phyloP scores from a whole-genome alignment of 2,797 vertebrate genomes.

The Hyperoplus lanceolatus region DNA sequence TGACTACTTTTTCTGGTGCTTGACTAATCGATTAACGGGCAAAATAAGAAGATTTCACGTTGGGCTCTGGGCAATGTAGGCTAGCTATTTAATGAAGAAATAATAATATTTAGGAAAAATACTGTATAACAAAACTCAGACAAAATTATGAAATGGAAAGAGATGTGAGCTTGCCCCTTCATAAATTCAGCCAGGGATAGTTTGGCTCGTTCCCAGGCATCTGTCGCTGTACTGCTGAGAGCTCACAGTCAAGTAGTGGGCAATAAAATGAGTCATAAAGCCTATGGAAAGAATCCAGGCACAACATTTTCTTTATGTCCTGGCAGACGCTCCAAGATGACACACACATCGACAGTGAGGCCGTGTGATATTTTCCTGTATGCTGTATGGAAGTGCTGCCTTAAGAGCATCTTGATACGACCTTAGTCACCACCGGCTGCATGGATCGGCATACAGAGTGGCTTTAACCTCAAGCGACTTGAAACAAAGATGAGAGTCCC shows the following conservation, averaged over 20 bases:
- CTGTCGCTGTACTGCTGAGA: constrained; percentile 20
- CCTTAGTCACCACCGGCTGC: constrained; percentile 52
- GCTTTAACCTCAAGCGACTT: constrained; percentile 60
- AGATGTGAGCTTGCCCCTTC: background rate
- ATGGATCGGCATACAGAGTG: constrained; percentile 22
- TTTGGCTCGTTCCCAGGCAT: constrained; percentile 15
- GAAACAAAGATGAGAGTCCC: constrained; percentile 62
- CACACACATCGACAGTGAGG: constrained; percentile 30
- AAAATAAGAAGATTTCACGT: background rate
- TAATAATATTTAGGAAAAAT: background rate
- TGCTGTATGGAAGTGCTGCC: constrained; percentile 2
- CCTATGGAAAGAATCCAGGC: constrained; percentile 33
- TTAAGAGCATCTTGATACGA: constrained; percentile 35
- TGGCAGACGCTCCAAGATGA: constrained; percentile 32
- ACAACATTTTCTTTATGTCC: constrained; percentile 39
- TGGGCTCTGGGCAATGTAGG: background rate
- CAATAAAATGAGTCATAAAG: constrained; percentile 56
- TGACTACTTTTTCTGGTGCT: background rate
- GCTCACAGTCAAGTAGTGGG: constrained; percentile 24
- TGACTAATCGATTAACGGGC: background rate
- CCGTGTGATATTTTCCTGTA: constrained; percentile 44
- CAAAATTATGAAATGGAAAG: background rate
- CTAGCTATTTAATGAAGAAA: background rate
- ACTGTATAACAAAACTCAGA: background rate
- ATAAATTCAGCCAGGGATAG: background rate